A percentile compares a stretch with the other conserved stretches of the same genome.
phyloP scores from a whole-genome alignment of 2,888 invertebrate species.

The Sipunculus nudus region DNA sequence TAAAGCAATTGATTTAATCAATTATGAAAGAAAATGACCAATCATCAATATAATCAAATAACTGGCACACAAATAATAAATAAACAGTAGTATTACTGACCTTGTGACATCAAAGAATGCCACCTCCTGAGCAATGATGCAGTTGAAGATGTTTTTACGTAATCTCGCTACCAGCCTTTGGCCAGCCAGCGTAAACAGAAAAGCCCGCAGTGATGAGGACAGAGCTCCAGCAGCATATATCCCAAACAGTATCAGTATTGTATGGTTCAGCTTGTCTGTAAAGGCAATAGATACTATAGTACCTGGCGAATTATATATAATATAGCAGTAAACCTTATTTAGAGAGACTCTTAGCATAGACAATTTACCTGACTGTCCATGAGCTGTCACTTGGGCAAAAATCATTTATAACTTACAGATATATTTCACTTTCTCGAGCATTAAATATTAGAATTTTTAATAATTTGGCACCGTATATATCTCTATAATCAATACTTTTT shows the following conservation, averaged over 20 bases:
- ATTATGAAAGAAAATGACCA: too few species aligned
- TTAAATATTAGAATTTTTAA: too few species aligned
- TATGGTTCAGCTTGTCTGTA: constrained; percentile 54
- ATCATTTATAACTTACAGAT: too few species aligned
- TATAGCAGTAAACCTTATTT: background rate
- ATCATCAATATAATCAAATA: too few species aligned
- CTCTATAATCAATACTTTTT: too few species aligned
- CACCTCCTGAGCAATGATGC: constrained; percentile 58
- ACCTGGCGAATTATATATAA: background rate
- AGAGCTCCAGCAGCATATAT: constrained; percentile 55
- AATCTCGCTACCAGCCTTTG: constrained; percentile 62
- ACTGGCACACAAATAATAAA: too few species aligned
- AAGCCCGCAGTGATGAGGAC: constrained; percentile 52
- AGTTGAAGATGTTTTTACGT: constrained; percentile 52
- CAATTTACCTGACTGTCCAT: too few species aligned
- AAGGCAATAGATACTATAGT: constrained; percentile 8
- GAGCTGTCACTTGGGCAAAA: too few species aligned
- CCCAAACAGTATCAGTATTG: constrained; percentile 53
- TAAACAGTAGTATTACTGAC: constrained; percentile 41
- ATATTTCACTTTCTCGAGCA: too few species aligned
- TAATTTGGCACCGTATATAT: too few species aligned
- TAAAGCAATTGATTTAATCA: too few species aligned
- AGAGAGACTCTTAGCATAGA: too few species aligned
- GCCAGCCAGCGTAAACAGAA: constrained; percentile 61
- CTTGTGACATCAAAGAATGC: constrained; percentile 64